Evolutionary conservation across 2,113 vertebrate species (phyloP).

Genomic region (Callocephalon fimbriatum): DNA sequence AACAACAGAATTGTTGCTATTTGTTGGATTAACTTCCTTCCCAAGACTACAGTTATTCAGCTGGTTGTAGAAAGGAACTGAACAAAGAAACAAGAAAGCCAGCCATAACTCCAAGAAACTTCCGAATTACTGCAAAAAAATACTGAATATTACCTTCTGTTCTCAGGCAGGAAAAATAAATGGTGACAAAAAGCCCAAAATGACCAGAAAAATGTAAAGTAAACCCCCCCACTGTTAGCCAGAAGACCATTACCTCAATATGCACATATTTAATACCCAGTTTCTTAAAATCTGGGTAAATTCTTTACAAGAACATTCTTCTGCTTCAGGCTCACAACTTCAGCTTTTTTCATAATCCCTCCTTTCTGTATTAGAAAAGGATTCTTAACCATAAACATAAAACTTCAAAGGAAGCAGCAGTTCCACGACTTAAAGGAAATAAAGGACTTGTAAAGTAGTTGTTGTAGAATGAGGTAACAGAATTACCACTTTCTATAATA

Average conservation of each 20-base stretch:
- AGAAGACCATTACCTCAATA: background rate
- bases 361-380: background rate
- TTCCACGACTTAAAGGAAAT: background rate
- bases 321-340: background rate
- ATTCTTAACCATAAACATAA: background rate
- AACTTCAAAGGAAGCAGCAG: background rate
- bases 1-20: background rate
- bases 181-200: accelerated
- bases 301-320: background rate
- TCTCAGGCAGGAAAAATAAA: background rate
- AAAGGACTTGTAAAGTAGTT: background rate
- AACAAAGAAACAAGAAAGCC: background rate
- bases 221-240: accelerated
- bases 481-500: background rate
- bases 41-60: background rate
- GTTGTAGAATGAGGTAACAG: background rate
- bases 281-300: background rate
- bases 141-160: background rate
- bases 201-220: background rate
- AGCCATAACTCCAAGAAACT: background rate
- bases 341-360: background rate
- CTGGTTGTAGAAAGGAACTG: background rate
- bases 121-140: background rate
- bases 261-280: background rate
- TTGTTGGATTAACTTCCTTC: background rate